These are phyloP conservation scores for Decapterus maruadsi DNA, from an alignment of 2,797 vertebrate genomes.

Conservation along the genomic window DNA sequence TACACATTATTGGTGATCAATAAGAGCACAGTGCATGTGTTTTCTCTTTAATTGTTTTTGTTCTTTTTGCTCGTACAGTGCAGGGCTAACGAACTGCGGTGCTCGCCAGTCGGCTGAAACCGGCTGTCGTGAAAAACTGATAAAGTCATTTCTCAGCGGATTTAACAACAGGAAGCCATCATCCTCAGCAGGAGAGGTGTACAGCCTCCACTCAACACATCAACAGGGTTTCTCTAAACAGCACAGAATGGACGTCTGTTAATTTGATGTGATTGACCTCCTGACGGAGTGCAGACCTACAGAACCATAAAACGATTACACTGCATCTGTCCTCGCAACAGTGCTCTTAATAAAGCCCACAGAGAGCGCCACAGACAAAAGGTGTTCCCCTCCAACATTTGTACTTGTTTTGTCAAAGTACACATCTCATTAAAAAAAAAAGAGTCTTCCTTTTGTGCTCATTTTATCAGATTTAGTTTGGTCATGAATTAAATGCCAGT, in stretches of 20 bases:
- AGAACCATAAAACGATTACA: constrained; percentile 31
- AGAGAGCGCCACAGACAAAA: constrained; percentile 25
- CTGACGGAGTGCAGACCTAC: constrained; percentile 24
- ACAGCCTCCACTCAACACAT: constrained; percentile 45
- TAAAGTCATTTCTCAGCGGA: constrained; percentile 60
- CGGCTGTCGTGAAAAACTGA: constrained; percentile 40
- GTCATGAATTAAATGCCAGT: constrained; percentile 40
- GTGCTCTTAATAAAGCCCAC: constrained; percentile 51
- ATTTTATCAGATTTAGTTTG: constrained; percentile 58
- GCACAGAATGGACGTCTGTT: constrained; percentile 28
- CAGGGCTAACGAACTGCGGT: neutral
- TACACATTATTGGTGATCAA: constrained; percentile 59
- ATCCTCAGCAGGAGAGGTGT: constrained; percentile 52
- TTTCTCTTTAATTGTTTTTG: constrained; percentile 28
- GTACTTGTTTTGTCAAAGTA: neutral
- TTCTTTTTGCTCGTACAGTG: constrained; percentile 24
- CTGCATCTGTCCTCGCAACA: constrained; percentile 28
- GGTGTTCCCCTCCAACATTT: neutral
- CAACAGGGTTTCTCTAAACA: constrained; percentile 49
- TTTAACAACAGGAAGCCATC: constrained; percentile 60
- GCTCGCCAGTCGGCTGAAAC: constrained; percentile 37
- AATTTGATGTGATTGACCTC: constrained; percentile 69
- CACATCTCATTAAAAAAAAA: neutral
- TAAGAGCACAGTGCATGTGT: constrained; percentile 33
- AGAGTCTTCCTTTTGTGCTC: neutral